Base-by-base conservation (phyloP, 2,888 invertebrate species). In the Drosophila anceps region DNA sequence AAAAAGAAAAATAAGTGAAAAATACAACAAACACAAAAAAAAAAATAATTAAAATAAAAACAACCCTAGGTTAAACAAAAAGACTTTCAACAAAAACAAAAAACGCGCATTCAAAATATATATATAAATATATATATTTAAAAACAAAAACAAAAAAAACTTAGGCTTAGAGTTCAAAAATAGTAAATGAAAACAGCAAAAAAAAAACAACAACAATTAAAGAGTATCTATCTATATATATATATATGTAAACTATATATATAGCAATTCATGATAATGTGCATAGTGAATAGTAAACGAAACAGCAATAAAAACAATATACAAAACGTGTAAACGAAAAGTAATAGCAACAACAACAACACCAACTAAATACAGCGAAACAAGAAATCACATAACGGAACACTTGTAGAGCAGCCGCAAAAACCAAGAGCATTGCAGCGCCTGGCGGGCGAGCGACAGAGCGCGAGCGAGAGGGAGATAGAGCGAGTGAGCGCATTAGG, bases 31-130 rank as follows among this genome's bases (percentile, higher is more conserved):
- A 79, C 72, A 78, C 70, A 81, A 84, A 73, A 77, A 64, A 74
- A 84, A 67, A 68, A 65, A 81, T 63, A 66, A 72, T n/a, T n/a
- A n/a, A n/a, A 71, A 84, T 79, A 84, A 72, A 84, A 81, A 83
- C 76, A 87, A 91, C 85, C 90, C 55, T 91, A 91, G 91, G 89
- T 90, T 91, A 91, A 87, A 84, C n/a, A 81, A 41, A 81, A 92
- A 92, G 90, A 91, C 91, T 91, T 91, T 75, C 81, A 81, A 77
- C 66, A 80, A 77, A 80, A 78, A 80, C 80, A 80, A 78, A 81
- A 24, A 24, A 76, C 78, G 78, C 78, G 90, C 90, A 89, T 86
- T 90, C 90, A 89, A 90, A 72, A 66, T 27, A 63, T 33, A 75
- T 54, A 81, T 58, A 81, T 46, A 9, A 18, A 33, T 20, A 33